A percentile compares a stretch with the other conserved stretches of the same genome.
phyloP scores from a whole-genome alignment of 2,797 vertebrate species.

The Vireo griseus region DNA sequence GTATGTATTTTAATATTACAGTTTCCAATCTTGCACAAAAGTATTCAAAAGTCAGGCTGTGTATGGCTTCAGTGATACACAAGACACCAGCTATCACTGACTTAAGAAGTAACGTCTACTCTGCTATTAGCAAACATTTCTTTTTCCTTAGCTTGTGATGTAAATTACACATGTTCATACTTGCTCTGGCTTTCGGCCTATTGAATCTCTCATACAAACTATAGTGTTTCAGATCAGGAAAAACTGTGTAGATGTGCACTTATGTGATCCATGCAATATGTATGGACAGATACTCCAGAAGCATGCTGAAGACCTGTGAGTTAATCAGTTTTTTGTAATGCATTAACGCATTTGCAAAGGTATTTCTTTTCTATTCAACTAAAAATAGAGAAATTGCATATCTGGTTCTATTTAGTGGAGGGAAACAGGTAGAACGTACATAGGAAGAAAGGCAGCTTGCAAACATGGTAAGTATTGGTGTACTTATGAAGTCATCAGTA shows the following conservation, averaged over 20 bases:
- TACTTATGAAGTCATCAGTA: neutral
- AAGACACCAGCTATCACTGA: neutral
- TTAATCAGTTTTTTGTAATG: neutral
- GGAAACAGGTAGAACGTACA: neutral
- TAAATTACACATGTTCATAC: neutral
- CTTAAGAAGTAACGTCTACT: neutral
- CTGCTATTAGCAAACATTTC: neutral
- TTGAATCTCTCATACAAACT: neutral
- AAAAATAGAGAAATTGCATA: neutral
- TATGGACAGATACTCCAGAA: neutral
- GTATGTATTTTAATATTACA: neutral
- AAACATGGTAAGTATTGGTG: neutral
- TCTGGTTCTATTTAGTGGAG: neutral
- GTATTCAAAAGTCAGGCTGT: fast-evolving
- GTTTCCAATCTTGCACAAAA: neutral
- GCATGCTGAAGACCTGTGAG: neutral
- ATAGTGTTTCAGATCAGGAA: neutral
- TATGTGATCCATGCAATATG: neutral
- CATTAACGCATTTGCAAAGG: neutral
- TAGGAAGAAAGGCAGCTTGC: neutral
- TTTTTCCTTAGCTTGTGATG: neutral
- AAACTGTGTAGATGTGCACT: neutral
- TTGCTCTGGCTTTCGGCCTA: neutral
- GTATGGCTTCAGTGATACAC: neutral
- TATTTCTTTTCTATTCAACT: neutral